These are phyloP conservation scores for Gobiocypris rarus DNA, from an alignment of 2,113 vertebrate species.

Conservation along the genomic window DNA sequence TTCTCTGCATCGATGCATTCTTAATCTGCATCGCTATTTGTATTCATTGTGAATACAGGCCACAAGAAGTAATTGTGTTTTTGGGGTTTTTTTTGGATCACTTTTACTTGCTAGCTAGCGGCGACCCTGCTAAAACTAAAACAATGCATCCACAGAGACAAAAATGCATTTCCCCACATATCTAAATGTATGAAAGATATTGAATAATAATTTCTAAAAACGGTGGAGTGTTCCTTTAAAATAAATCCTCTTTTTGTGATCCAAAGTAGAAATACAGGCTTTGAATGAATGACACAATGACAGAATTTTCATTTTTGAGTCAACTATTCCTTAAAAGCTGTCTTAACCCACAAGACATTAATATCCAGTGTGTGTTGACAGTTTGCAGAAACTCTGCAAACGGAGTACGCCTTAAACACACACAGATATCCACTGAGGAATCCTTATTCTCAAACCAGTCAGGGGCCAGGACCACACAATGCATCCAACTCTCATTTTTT, in stretches of 20 bases:
- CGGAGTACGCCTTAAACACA: slow-evolving; percentile 13
- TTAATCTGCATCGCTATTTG: too few species aligned
- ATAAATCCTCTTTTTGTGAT: neutral
- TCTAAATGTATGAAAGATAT: too few species aligned
- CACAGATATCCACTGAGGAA: neutral
- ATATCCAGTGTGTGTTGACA: neutral
- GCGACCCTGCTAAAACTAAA: too few species aligned
- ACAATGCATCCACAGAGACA: too few species aligned
- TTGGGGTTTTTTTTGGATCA: too few species aligned
- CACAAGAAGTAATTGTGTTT: too few species aligned
- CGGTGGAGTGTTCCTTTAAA: neutral
- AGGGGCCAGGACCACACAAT: neutral
- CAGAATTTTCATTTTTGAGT: neutral
- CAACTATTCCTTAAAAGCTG: neutral
- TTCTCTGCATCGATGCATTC: too few species aligned
- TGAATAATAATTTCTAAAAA: too few species aligned
- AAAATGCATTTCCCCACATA: too few species aligned
- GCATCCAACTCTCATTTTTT: neutral
- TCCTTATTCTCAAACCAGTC: neutral
- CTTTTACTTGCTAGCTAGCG: too few species aligned
- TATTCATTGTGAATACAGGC: too few species aligned
- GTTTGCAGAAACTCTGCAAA: neutral
- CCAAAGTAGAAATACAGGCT: neutral
- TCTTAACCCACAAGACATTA: neutral
- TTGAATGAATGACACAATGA: neutral